Conservation (phyloP, 2,113 vertebrate genomes). For the Heptranchias perlo region DNA sequence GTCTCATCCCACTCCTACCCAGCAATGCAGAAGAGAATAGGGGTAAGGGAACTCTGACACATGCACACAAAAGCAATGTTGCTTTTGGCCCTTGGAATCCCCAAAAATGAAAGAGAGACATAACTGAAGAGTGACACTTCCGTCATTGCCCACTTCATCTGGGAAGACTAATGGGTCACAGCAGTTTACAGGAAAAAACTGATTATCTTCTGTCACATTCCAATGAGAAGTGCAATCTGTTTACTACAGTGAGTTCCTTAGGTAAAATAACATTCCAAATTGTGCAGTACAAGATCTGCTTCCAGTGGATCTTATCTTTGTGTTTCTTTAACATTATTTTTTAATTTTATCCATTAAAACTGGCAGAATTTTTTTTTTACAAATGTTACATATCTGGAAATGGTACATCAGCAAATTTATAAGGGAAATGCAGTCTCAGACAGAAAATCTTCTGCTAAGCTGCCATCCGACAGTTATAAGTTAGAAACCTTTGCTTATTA, state of each 20-base stretch:
- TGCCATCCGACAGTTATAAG: neutral
- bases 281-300: neutral
- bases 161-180: neutral
- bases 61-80: neutral
- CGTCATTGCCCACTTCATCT: neutral
- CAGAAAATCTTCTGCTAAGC: neutral
- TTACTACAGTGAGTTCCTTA: neutral
- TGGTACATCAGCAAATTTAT: neutral
- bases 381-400: neutral
- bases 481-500: neutral
- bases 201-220: neutral
- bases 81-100: neutral
- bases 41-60: neutral
- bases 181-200: constrained; percentile 43
- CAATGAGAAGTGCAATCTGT: neutral
- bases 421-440: neutral
- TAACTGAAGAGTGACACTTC: neutral
- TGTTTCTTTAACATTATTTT: neutral
- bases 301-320: neutral
- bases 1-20: neutral
- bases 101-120: neutral
- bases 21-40: neutral
- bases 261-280: neutral
- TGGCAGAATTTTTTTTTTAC: neutral
- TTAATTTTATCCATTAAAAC: neutral